phyloP scores from a whole-genome alignment of 2,888 invertebrate species.

The Acrocyrtus sp. region DNA sequence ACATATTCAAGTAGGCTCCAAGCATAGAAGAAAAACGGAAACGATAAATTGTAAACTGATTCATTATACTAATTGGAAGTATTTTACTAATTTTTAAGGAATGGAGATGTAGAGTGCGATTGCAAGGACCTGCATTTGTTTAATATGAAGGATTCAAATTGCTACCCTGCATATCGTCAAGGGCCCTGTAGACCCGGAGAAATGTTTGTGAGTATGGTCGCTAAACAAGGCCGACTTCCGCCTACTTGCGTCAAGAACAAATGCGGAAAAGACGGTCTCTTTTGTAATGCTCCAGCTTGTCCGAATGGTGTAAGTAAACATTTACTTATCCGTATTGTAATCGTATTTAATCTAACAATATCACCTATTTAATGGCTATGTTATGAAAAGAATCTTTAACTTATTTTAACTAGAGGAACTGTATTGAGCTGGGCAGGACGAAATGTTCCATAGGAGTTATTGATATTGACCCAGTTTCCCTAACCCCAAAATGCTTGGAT shows the following conservation, averaged over 20 bases:
- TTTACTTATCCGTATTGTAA: not conserved
- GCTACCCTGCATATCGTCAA: slow-evolving; percentile 46
- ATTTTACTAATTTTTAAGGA: slow-evolving; percentile 35
- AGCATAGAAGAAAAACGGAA: too few species aligned
- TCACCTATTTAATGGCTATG: too few species aligned
- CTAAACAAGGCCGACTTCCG: slow-evolving; percentile 4
- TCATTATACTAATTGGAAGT: too few species aligned
- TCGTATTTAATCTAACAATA: too few species aligned
- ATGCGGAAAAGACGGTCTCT: slow-evolving; percentile 45
- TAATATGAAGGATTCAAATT: slow-evolving; percentile 41
- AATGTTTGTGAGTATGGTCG: slow-evolving; percentile 17
- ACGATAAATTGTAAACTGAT: too few species aligned
- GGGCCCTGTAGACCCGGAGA: slow-evolving; percentile 54
- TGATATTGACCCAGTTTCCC: slow-evolving; percentile 22
- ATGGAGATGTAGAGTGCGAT: slow-evolving; percentile 58
- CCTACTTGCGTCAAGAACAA: slow-evolving; percentile 47
- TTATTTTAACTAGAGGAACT: slow-evolving; percentile 33
- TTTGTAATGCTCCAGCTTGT: slow-evolving; percentile 54
- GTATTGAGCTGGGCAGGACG: slow-evolving; percentile 5
- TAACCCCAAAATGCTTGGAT: slow-evolving; percentile 11
- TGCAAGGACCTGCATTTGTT: slow-evolving; percentile 47
- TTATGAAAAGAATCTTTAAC: too few species aligned
- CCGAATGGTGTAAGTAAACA: slow-evolving; percentile 32
- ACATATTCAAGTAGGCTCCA: too few species aligned
- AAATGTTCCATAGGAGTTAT: slow-evolving; percentile 29